Evolutionary conservation across 64 coral and sea anemone genomes (phyloP).

Genomic region (Actinia tenebrosa): DNA sequence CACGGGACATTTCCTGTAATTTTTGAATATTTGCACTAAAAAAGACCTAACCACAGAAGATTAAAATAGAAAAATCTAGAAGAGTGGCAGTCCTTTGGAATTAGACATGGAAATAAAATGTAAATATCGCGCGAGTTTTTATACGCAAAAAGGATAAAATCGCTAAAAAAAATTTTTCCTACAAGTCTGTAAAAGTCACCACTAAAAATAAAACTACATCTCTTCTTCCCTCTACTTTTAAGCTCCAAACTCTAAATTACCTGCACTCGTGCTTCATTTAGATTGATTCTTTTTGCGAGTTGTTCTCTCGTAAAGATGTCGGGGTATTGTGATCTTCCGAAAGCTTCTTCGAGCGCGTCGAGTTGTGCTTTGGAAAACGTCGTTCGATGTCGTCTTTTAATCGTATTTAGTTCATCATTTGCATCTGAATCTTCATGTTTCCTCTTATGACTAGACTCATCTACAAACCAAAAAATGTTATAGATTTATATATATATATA

Average conservation of each 20-base stretch:
- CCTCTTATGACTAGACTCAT: conserved; percentile 36
- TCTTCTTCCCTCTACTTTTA: neutral
- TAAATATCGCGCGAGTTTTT: neutral
- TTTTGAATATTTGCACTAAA: conserved; percentile 7
- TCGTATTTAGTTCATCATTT: conserved; percentile 48
- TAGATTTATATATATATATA: no score
- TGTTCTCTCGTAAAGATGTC: conserved; percentile 81
- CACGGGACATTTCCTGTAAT: neutral
- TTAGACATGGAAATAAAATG: neutral
- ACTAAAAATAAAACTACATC: neutral
- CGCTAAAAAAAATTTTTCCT: neutral
- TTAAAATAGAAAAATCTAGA: conserved; percentile 2
- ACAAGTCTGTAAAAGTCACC: neutral
- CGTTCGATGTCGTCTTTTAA: conserved; percentile 75
- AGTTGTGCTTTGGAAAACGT: conserved; percentile 84
- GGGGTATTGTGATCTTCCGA: conserved; percentile 72
- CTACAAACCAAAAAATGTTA: neutral
- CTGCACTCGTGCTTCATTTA: conserved; percentile 85
- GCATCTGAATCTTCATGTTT: conserved; percentile 39
- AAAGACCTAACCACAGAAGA: neutral
- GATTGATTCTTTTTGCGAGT: conserved; percentile 63
- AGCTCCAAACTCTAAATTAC: conserved; percentile 18
- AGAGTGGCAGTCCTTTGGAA: neutral
- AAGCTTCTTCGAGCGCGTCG: conserved; percentile 74
- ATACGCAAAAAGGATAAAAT: no score